Percentiles rank a stretch among this genome's conserved stretches.
Evolutionary conservation across 2,888 invertebrate genomes (phyloP).

Genomic region (Tetramorium bicarinatum): DNA sequence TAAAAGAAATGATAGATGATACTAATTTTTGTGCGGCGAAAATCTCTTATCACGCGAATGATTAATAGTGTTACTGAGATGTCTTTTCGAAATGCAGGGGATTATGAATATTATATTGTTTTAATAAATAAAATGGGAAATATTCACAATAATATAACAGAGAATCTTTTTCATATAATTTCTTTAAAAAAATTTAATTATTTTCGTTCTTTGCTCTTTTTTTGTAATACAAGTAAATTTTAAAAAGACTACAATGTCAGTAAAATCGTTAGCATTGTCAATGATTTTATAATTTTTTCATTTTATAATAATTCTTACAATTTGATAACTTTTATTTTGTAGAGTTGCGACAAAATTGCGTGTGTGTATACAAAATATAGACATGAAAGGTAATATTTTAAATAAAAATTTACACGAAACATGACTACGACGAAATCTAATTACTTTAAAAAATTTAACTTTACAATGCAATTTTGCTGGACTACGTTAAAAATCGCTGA

Average conservation of each 20-base stretch:
- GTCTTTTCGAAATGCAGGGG: neutral
- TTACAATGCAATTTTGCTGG: neutral
- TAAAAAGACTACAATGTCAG: neutral
- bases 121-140: neutral
- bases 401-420: constrained; percentile 13
- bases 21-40: neutral
- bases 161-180: neutral
- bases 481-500: neutral
- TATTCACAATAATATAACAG: constrained; percentile 4
- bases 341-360: neutral
- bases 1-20: neutral
- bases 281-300: neutral
- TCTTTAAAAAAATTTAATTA: neutral
- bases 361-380: no score
- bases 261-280: neutral
- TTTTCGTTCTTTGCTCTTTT: neutral
- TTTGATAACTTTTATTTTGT: neutral
- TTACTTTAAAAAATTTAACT: neutral
- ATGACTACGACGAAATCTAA: neutral
- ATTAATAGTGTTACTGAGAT: neutral
- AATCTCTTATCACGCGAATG: neutral
- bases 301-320: neutral
- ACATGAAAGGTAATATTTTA: neutral
- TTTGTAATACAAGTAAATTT: neutral
- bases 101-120: constrained; percentile 1